These are phyloP conservation scores for Lamellibrachia satsuma DNA, from an alignment of 2,888 invertebrate species.

Conservation along the genomic window DNA sequence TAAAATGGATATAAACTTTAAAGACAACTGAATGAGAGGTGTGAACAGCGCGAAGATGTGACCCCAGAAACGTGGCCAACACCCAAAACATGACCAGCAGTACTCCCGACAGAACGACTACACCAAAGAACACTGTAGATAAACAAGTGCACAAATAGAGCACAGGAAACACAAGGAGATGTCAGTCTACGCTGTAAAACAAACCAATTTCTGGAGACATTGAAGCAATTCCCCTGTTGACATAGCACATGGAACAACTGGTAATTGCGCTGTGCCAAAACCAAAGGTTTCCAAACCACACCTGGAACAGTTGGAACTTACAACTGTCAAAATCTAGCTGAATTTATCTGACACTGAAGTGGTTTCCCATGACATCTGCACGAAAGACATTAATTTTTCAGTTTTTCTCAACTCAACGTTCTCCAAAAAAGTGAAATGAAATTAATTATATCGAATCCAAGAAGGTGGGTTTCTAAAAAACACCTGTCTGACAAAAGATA, in stretches of 20 bases:
- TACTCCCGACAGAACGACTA: too few species aligned
- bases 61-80: background rate
- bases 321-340: too few species aligned
- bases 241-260: too few species aligned
- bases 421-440: background rate
- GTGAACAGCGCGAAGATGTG: background rate
- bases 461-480: background rate
- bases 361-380: background rate
- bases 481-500: background rate
- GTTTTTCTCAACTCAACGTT: background rate
- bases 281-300: too few species aligned
- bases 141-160: too few species aligned
- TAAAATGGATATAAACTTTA: background rate
- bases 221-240: too few species aligned
- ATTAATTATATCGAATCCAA: background rate
- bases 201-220: too few species aligned
- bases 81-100: background rate
- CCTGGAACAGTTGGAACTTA: too few species aligned
- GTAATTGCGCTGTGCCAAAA: too few species aligned
- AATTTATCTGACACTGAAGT: background rate
- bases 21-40: background rate
- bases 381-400: background rate
- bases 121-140: too few species aligned
- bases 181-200: too few species aligned
- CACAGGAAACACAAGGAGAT: too few species aligned